Conservation (phyloP, 37 sponge, comb jelly and placozoan species). For the Cladorhizidae sp. region DNA sequence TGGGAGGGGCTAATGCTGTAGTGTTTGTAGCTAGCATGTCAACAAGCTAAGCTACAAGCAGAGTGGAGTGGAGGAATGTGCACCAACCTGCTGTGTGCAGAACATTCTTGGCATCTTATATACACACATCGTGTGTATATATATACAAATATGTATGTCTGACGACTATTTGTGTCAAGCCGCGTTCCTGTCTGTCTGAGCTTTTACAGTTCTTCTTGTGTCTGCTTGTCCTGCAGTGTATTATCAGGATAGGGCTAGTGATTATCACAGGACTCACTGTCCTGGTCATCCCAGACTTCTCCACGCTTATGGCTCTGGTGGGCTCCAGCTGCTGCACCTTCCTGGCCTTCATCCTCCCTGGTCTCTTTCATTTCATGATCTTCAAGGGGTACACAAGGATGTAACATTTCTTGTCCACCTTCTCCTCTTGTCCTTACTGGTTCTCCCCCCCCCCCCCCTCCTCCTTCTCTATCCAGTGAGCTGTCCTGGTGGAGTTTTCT, state of each 20-base stretch:
- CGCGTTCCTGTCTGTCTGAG: neutral
- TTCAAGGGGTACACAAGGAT: constrained; percentile 31
- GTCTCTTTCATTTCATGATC: constrained; percentile 80
- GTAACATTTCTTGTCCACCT: neutral
- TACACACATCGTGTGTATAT: too few relatives aligned
- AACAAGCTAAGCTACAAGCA: too few relatives aligned
- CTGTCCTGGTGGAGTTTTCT: neutral
- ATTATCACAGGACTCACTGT: constrained; percentile 78
- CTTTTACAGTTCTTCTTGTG: neutral
- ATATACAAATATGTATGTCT: too few relatives aligned
- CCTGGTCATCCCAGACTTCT: constrained; percentile 85
- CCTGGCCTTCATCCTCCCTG: constrained; percentile 94
- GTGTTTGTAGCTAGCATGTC: too few relatives aligned
- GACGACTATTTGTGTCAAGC: too few relatives aligned
- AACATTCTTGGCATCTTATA: too few relatives aligned
- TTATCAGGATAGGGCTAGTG: constrained; percentile 72
- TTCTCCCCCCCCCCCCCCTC: neutral
- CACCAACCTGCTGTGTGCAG: too few relatives aligned
- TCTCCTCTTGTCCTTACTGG: neutral
- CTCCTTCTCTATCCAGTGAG: constrained; percentile 6
- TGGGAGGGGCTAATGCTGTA: too few relatives aligned
- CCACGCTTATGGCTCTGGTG: constrained; percentile 92
- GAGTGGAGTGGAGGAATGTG: too few relatives aligned
- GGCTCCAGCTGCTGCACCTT: constrained; percentile 92
- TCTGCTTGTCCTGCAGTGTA: constrained; percentile 27